A percentile compares a stretch with the other conserved stretches of the same genome.
Evolutionary conservation across 2,113 vertebrate genomes (phyloP).

Genomic region (Macaca mulatta): DNA sequence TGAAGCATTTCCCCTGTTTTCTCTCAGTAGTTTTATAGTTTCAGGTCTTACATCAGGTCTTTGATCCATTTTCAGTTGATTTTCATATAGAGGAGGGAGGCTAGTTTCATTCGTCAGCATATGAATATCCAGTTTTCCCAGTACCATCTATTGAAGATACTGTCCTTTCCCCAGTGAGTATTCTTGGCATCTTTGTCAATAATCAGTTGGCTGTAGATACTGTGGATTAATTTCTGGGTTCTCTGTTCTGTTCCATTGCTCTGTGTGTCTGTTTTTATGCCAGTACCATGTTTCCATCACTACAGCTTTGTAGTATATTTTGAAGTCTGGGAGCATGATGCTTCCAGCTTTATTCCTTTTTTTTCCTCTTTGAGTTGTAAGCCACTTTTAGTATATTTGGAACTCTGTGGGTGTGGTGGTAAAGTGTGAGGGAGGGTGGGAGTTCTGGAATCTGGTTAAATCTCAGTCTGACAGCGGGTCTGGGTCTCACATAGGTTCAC

Average conservation of each 20-base stretch:
- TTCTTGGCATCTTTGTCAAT: neutral
- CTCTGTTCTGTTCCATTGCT: neutral
- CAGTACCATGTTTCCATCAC: neutral
- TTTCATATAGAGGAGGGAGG: neutral
- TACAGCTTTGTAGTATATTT: neutral
- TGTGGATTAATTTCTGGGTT: neutral
- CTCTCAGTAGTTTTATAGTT: neutral
- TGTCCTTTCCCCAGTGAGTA: neutral
- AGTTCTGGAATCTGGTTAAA: accelerated
- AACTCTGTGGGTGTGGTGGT: neutral
- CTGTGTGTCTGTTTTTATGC: neutral
- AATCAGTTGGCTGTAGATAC: neutral
- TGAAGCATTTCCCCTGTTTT: neutral
- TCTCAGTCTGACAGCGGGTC: neutral
- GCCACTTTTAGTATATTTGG: neutral
- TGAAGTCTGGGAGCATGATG: too few species aligned
- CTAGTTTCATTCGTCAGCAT: neutral
- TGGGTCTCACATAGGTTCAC: neutral
- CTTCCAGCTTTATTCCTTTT: too few species aligned
- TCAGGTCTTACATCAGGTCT: neutral
- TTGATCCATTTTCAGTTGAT: neutral
- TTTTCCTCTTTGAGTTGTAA: neutral
- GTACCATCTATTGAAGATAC: neutral
- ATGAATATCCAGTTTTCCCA: neutral
- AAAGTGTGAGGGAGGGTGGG: neutral